Percentiles rank a stretch among this genome's conserved stretches.
Conservation (phyloP, 2,797 vertebrate genomes). For the Phoxinus dragarum region DNA sequence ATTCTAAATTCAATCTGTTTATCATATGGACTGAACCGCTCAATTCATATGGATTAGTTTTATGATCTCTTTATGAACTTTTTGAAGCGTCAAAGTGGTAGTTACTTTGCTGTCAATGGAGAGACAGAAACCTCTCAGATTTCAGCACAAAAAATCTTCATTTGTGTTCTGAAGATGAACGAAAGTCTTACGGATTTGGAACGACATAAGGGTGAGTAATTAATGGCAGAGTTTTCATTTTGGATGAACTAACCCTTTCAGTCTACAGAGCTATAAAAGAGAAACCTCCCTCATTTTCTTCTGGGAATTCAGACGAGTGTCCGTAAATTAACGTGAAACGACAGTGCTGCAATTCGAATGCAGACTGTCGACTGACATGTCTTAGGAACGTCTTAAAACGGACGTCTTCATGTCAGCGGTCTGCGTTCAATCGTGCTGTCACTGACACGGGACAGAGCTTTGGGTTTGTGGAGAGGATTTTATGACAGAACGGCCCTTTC, state of each 20-base stretch:
- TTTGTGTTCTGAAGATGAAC: background rate
- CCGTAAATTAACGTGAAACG: background rate
- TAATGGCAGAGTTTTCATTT: background rate
- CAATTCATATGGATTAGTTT: too few relatives aligned
- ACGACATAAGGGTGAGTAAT: background rate
- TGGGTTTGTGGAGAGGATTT: slow-evolving; percentile 64
- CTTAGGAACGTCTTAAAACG: background rate
- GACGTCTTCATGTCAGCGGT: background rate
- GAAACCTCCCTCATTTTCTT: background rate
- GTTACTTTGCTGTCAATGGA: background rate
- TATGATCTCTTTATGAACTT: too few relatives aligned
- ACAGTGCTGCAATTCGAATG: background rate
- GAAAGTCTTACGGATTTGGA: background rate
- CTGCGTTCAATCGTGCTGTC: slow-evolving; percentile 58
- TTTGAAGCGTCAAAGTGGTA: too few relatives aligned
- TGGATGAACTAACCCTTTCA: background rate
- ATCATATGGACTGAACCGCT: too few relatives aligned
- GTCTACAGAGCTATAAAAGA: background rate
- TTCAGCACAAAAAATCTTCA: background rate
- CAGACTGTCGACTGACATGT: background rate
- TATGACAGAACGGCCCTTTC: slow-evolving; percentile 31
- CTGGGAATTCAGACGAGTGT: background rate
- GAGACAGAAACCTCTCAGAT: background rate
- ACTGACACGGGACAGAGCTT: slow-evolving; percentile 55
- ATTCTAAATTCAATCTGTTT: too few relatives aligned